Conservation (phyloP, 1,140 invertebrate genomes). For the Agraylea sexmaculata region DNA sequence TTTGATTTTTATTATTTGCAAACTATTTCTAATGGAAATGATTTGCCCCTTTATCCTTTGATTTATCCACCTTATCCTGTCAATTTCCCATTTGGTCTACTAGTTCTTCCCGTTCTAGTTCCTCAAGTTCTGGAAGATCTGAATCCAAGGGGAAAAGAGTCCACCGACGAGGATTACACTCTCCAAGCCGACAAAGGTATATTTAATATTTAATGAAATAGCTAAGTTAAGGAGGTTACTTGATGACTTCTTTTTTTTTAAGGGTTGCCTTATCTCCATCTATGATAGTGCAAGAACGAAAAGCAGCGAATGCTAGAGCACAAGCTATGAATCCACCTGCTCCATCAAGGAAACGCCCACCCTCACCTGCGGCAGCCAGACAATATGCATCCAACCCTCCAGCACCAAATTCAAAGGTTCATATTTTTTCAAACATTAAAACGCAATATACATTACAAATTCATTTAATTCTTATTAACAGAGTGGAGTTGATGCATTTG, state of each 20-base stretch:
- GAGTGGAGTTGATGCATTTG: conserved; percentile 35
- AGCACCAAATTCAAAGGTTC: conserved; percentile 24
- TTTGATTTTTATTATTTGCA: conserved; percentile 9
- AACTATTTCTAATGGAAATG: conserved; percentile 23
- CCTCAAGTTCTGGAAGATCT: no score
- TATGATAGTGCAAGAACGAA: conserved; percentile 46
- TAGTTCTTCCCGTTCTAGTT: no score
- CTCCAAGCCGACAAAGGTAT: no score
- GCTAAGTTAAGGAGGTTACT: neutral
- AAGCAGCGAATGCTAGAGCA: conserved; percentile 44
- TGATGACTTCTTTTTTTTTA: conserved; percentile 2
- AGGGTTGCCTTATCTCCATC: conserved; percentile 38
- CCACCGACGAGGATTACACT: no score
- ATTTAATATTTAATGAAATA: no score
- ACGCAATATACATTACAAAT: neutral
- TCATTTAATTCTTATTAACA: conserved; percentile 20
- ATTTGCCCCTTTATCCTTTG: conserved; percentile 5
- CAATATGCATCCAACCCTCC: conserved; percentile 39
- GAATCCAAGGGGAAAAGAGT: no score
- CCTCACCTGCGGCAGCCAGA: conserved; percentile 37
- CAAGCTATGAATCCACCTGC: conserved; percentile 59
- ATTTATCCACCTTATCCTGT: conserved; percentile 19
- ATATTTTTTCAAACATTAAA: neutral
- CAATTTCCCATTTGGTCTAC: no score
- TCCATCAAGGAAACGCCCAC: conserved; percentile 40